Base-by-base conservation (phyloP, 2,113 vertebrate species). In the Phylloscopus trochilus region DNA sequence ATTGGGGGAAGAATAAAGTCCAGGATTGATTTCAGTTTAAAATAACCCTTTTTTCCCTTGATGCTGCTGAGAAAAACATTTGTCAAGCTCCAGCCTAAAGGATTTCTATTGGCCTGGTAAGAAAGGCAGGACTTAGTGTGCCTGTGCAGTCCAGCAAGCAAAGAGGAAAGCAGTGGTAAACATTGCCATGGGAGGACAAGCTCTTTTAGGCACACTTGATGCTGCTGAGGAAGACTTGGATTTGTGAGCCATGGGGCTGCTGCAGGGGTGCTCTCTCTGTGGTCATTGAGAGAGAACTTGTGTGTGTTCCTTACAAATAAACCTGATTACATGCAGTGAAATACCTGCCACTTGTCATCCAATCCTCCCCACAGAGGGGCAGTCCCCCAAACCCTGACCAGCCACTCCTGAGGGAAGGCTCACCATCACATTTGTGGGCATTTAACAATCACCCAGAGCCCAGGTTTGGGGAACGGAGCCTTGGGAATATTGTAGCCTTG, bases 261-360 rank as follows among this genome's bases (percentile, higher is more conserved):
- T 90, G 41, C 63, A 58, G 37, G 20, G 7, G 5, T 75, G 7
- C 33, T 91, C 66, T 55, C n/a, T 23, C 23, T 15, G 15, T 2
- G 2, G 51, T 13, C 53, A 21, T 0, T 15, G 41, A 44, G 27
- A 46, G 20, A 35, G 20, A 72, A 35, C 23, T 68, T 0, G 0
- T 66, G 28, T 15, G 14, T 20, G 8, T 30, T 88, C 7, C 18
- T 63, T 28, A 11, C n/a, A 60, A 56, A 72, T 19, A 46, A 55
- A 47, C 22, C 24, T 26, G 23, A 31, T 31, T 33, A 6, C 6
- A 3, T 7, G 37, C 30, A 37, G 1, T 24, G 30, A 56, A 88
- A 80, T n/a, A 19, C 30, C 35, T 83, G 83, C 39, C 58, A 13
- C 30, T 37, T 66, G 28, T 30, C 49, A 37, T 13, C 58, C 47